A percentile compares a stretch with the other conserved stretches of the same genome.
Conservation (phyloP, 30 jellyfish, hydroid and myxozoan species). For the Aurelia coerulea region DNA sequence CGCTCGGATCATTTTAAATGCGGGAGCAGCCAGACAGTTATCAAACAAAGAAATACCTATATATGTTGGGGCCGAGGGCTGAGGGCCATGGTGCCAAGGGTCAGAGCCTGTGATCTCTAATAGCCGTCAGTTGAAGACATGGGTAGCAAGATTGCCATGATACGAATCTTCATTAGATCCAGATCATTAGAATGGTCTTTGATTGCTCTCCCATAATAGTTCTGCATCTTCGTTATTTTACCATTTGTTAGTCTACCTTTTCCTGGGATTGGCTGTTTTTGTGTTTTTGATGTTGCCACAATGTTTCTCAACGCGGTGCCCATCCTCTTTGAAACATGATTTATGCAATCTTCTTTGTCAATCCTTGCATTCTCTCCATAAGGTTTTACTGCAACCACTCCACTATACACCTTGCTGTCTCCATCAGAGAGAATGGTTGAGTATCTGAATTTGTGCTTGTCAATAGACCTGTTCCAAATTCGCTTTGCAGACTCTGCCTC, state of each 20-base stretch:
- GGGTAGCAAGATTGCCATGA: slow-evolving; percentile 47
- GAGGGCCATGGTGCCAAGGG: too few species aligned
- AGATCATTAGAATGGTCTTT: slow-evolving; percentile 20
- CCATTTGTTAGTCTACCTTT: slow-evolving; percentile 13
- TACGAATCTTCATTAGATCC: slow-evolving; percentile 9
- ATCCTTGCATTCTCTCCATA: slow-evolving; percentile 1
- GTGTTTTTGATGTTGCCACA: slow-evolving; percentile 37
- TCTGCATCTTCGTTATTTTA: slow-evolving; percentile 37
- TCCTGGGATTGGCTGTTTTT: slow-evolving; percentile 20
- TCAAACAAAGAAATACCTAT: too few species aligned
- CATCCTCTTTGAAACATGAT: neutral
- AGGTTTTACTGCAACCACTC: neutral
- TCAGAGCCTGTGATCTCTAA: too few species aligned
- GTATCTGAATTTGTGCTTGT: too few species aligned
- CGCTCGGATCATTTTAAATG: too few species aligned
- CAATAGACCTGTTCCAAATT: too few species aligned
- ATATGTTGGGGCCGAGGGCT: too few species aligned
- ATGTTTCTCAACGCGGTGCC: slow-evolving; percentile 1
- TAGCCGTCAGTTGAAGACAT: slow-evolving; percentile 24
- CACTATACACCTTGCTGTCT: slow-evolving; percentile 44
- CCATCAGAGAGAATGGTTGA: slow-evolving; percentile 28
- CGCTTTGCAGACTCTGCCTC: too few species aligned
- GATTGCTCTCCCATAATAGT: slow-evolving; percentile 40
- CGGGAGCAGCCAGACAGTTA: too few species aligned
- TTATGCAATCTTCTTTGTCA: slow-evolving; percentile 37